Evolutionary conservation across 2,113 vertebrate species (phyloP).

Genomic region (Pituophis catenifer): DNA sequence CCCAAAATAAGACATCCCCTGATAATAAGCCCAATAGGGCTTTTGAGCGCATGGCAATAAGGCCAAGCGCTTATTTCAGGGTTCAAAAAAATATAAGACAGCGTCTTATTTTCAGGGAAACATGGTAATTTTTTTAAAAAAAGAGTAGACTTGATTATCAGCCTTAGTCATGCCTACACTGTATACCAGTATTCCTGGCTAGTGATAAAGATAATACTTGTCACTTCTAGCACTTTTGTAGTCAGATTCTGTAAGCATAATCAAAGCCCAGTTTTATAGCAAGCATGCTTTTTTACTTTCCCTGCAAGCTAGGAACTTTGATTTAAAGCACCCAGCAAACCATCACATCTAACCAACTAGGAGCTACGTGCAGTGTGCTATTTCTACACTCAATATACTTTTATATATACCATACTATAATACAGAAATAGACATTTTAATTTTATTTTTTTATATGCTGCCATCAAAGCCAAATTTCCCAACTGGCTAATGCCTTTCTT

Average conservation of each 20-base stretch:
- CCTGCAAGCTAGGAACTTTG: background rate
- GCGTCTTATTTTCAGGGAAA: too few relatives aligned
- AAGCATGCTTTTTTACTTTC: background rate
- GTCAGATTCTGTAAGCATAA: background rate
- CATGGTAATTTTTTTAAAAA: background rate
- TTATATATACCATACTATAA: background rate
- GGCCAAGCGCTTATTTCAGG: too few relatives aligned
- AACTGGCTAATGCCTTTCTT: background rate
- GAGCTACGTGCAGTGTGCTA: background rate
- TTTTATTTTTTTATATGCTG: background rate
- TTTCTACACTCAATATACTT: background rate
- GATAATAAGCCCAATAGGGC: too few relatives aligned
- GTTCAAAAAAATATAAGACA: too few relatives aligned
- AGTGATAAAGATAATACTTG: background rate
- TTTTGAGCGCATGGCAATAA: too few relatives aligned
- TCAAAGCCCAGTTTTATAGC: background rate
- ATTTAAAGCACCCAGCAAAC: background rate
- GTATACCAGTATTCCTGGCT: background rate
- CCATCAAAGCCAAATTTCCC: background rate
- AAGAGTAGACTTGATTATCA: background rate
- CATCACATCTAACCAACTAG: background rate
- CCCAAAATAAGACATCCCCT: too few relatives aligned
- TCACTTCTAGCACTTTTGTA: background rate
- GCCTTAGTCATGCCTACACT: background rate
- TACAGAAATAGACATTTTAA: background rate